Percentiles rank a stretch among this genome's conserved stretches.
Evolutionary conservation across 2,888 invertebrate genomes (phyloP).

Genomic region (Trichopoda pennipes): DNA sequence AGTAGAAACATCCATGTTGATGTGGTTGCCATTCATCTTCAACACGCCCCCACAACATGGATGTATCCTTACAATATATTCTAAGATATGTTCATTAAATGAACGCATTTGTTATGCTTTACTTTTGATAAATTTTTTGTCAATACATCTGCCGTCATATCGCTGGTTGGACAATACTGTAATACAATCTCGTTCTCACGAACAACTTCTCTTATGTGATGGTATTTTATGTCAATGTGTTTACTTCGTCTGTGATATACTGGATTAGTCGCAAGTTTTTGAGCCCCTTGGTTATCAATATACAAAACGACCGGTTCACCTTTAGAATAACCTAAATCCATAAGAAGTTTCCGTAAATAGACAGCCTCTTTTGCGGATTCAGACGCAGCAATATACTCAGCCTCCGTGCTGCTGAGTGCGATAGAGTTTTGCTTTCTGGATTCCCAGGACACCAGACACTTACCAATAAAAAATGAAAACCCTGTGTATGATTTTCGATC

Average conservation of each 20-base stretch:
- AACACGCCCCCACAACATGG: too few relatives aligned
- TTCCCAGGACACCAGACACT: not conserved
- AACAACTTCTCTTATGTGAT: not conserved
- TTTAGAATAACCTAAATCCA: not conserved
- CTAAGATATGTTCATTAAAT: not conserved
- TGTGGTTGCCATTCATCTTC: too few relatives aligned
- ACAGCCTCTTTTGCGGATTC: not conserved
- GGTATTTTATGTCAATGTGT: not conserved
- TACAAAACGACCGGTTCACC: not conserved
- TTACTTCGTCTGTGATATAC: not conserved
- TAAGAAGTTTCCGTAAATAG: not conserved
- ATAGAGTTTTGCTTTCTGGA: not conserved
- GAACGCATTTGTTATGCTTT: not conserved
- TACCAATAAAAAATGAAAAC: too few relatives aligned
- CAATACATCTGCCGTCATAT: not conserved
- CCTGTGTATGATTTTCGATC: too few relatives aligned
- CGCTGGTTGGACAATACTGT: not conserved
- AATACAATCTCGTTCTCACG: not conserved
- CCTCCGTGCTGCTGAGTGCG: not conserved
- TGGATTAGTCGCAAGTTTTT: not conserved
- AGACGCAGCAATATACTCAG: not conserved
- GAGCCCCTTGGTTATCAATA: too few relatives aligned
- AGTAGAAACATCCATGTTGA: too few relatives aligned
- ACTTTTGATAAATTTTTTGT: not conserved
- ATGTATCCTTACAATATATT: too few relatives aligned